Evolutionary conservation across 37 sponge, comb jelly and placozoan genomes (phyloP), one percentile per base, ranked within the genome.

Genomic region (Hormiphora californensis): DNA sequence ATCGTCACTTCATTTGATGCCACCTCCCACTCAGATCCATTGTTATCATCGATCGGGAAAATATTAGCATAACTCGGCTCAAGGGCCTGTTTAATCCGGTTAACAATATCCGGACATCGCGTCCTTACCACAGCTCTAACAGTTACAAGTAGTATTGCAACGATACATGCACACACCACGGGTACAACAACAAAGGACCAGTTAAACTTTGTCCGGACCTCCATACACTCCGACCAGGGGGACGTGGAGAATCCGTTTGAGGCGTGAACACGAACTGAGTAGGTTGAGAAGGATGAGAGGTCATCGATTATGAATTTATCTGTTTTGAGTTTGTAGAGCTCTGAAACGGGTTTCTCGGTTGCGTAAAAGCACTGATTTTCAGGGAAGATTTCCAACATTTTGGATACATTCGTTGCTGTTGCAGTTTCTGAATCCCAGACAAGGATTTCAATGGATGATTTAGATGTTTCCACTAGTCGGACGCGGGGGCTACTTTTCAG

Each of bases 181-280:
- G 81, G 81, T 23, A 73, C 23, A 12, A 73, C 38, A 0, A 33
- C 44, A 1, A 36, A 28, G 36, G 17, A 40, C 44, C 81, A 40
- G 27, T n/a, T 73, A 33, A 73, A 73, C 7, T 4, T 37, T 1
- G 81, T 73, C 25, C 25, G 40, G 43, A 73, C 40, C 3, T 33
- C 5, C 0, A 73, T 28, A 73, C 81, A 73, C 0, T 1, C 7
- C 0, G 81, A 73, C 81, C 81, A 73, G n/a, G 81, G 81, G 5
- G 81, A 73, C 46, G 81, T 73, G n/a, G 81, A 73, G 44, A 43
- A 73, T n/a, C 81, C 81, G 25, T 73, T 73, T 1, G 81, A 43
- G 22, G 81, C 35, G 1, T 33, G 81, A 4, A 33, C 81, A 1
- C 81, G 43, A 1, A 73, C 1, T 22, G 81, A 43, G 44, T 73